These are phyloP conservation scores for Dinoponera quadriceps DNA, from an alignment of 1,140 invertebrate genomes.

Conservation along the genomic window DNA sequence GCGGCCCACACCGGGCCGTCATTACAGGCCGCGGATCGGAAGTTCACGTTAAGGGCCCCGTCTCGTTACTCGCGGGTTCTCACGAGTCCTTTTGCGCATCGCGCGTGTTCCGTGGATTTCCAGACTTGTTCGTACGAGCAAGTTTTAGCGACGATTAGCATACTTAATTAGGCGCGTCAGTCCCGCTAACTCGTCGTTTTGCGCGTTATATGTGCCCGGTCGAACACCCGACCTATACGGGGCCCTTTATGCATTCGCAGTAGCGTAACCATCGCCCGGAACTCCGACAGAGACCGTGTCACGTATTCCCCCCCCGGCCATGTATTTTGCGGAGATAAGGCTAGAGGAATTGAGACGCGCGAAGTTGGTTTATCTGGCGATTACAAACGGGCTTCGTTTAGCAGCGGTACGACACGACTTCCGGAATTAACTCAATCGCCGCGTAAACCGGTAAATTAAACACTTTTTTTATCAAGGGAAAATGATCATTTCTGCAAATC, in stretches of 20 bases:
- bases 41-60: neutral
- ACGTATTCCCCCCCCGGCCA: slow-evolving; percentile 32
- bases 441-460: neutral
- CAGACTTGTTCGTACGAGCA: slow-evolving; percentile 42
- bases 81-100: slow-evolving; percentile 26
- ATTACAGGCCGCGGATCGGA: slow-evolving; percentile 32
- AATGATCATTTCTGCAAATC: neutral
- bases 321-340: slow-evolving; percentile 32
- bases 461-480: neutral
- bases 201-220: slow-evolving; percentile 63
- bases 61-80: slow-evolving; percentile 26
- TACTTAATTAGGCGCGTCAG: slow-evolving; percentile 73
- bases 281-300: slow-evolving; percentile 29
- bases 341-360: neutral
- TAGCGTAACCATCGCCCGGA: slow-evolving; percentile 46
- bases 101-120: slow-evolving; percentile 37
- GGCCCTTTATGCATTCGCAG: slow-evolving; percentile 37
- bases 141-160: slow-evolving; percentile 71
- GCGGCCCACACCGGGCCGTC: slow-evolving; percentile 4
- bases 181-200: slow-evolving; percentile 57
- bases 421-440: slow-evolving; percentile 27
- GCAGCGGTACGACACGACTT: neutral
- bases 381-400: slow-evolving; percentile 22
- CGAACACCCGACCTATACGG: slow-evolving; percentile 53
- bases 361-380: slow-evolving; percentile 8